Evolutionary conservation across 1,140 invertebrate species (phyloP).

Genomic region (Choristoneura fumiferana): DNA sequence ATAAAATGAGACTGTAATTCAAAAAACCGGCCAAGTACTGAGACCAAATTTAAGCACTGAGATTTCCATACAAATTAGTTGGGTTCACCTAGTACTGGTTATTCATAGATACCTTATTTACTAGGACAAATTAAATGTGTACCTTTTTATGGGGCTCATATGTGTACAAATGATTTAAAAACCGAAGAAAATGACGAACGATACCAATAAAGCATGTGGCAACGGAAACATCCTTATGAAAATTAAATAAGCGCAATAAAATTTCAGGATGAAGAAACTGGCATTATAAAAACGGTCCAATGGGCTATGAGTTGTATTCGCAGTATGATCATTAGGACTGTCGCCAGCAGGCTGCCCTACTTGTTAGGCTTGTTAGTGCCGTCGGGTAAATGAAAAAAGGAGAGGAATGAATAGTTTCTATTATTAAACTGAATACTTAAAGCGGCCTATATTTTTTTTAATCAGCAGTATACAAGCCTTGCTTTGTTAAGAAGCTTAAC

Average conservation of each 20-base stretch:
- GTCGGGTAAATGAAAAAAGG: neutral
- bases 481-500: no score
- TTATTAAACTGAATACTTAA: neutral
- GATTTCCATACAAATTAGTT: no score
- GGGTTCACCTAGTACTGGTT: no score
- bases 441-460: neutral
- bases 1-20: no score
- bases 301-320: conserved; percentile 10
- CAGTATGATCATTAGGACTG: conserved; percentile 19
- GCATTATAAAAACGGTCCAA: conserved; percentile 11
- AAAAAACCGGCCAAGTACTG: no score
- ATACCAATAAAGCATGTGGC: no score
- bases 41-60: no score
- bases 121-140: no score
- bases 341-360: conserved; percentile 13
- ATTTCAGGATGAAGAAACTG: neutral
- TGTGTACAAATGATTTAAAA: no score
- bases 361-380: conserved; percentile 15
- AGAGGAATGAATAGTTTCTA: neutral
- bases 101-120: no score
- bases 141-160: no score
- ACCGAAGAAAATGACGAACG: no score
- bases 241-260: neutral
- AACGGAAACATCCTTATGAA: neutral
- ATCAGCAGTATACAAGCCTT: neutral